Base-by-base conservation (phyloP, 30 jellyfish, hydroid and myxozoan genomes). In the Catostylus mosaicus region DNA sequence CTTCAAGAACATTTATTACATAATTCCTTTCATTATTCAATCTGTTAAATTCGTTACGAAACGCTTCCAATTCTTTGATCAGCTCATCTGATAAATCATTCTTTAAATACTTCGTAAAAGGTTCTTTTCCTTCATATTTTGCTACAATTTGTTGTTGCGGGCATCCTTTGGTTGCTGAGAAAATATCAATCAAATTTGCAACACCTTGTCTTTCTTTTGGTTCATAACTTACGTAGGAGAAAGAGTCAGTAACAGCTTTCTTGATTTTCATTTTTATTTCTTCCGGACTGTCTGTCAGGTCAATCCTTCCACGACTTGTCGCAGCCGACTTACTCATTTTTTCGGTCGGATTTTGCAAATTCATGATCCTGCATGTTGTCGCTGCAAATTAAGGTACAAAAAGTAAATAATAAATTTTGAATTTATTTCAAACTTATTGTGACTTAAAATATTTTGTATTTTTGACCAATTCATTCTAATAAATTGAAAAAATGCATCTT, bases 251-350 rank as follows among this genome's bases (percentile, higher is more conserved):
- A 38, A 91, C 95, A 33, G 98, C 85, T 79, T 91, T 91, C 45
- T 40, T 76, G 33, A 91, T 85, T 67, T 91, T 91, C n/a, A 11
- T 12, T 36, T 50, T 31, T 0, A 91, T 69, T 40, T 67, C 73
- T 38, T 85, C 95, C 3, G 84, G 89, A 0, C 80, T 35, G 69
- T 91, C 98, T 2, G 84, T 91, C 45, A 91, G 64, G 12, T 91
- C 94, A 18, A 91, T 91, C 27, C 96, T 67, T 31, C 97, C 89
- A 19, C 80, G 84, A 65, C 24, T 84, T 18, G 79, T 50, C 60
- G 79, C 33, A 18, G 88, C 94, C 43, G 98, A 91, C 56, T 91
- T 91, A 95, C 98, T 91, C 98, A 91, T 91, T 61, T 91, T 91
- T 66, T 47, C 69, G 16, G 50, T 45, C 46, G 98, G 98, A 62